phyloP scores from a whole-genome alignment of 2,113 vertebrate species.

The Siphamia tubifer region DNA sequence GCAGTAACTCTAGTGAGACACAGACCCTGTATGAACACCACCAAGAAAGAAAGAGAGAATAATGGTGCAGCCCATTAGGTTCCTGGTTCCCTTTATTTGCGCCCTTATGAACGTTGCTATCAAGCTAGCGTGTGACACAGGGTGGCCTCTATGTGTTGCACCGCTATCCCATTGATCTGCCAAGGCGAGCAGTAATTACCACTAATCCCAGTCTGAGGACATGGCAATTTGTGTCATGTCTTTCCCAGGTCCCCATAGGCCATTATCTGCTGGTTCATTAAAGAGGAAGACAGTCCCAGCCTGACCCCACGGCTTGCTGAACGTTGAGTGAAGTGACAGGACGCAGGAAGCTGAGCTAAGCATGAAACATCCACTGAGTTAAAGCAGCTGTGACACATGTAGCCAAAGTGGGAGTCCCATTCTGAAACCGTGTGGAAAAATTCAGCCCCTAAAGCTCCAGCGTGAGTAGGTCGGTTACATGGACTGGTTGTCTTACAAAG shows the following conservation, averaged over 20 bases:
- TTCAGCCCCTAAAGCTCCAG: neutral
- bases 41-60: neutral
- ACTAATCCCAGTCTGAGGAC: constrained; percentile 75
- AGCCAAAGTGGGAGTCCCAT: neutral
- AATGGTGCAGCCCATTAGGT: neutral
- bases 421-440: too few species aligned
- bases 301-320: constrained; percentile 33
- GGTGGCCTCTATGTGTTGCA: constrained; percentile 52
- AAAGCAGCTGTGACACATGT: constrained; percentile 54
- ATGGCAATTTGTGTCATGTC: constrained; percentile 68
- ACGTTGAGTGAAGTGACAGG: constrained; percentile 42
- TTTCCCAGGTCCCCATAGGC: constrained; percentile 49
- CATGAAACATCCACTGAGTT: constrained; percentile 8
- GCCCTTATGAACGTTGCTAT: constrained; percentile 18
- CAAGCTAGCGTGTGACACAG: constrained; percentile 59
- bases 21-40: too few species aligned
- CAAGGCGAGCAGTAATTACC: constrained; percentile 68
- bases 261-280: constrained; percentile 72
- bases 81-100: neutral
- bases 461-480: neutral
- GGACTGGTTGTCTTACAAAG: neutral
- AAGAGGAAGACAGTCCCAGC: constrained; percentile 40
- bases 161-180: constrained; percentile 67
- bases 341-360: constrained; percentile 40
- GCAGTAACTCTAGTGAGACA: neutral